These are phyloP conservation scores for Bombyx huttoni DNA, from an alignment of 2,888 invertebrate species.

Conservation along the genomic window DNA sequence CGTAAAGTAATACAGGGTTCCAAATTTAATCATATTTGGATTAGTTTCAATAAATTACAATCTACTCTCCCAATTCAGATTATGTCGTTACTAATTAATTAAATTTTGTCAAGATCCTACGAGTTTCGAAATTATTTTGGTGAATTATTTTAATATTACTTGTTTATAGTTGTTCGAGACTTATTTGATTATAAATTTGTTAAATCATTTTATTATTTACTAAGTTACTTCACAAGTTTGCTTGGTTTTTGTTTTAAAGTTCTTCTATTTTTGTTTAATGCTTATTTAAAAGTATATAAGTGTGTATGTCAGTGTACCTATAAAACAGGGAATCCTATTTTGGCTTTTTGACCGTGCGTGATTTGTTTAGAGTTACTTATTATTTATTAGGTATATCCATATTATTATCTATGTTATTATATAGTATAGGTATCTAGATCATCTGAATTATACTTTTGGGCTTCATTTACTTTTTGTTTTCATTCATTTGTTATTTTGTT, in stretches of 20 bases:
- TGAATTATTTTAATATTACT: neutral
- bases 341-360: no score
- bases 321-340: no score
- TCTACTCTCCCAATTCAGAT: conserved; percentile 21
- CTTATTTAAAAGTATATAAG: neutral
- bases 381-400: no score
- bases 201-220: neutral
- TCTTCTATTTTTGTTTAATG: neutral
- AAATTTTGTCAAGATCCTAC: conserved; percentile 15
- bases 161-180: neutral
- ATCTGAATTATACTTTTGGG: no score
- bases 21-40: conserved; percentile 16
- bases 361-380: no score
- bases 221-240: neutral
- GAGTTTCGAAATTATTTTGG: neutral
- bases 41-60: conserved; percentile 24
- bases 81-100: conserved; percentile 21
- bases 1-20: conserved; percentile 11
- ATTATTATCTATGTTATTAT: no score
- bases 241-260: neutral
- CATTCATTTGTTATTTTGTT: no score
- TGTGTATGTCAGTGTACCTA: no score
- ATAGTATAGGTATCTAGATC: no score
- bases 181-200: neutral
- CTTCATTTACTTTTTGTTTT: no score